phyloP scores from a whole-genome alignment of 2,113 vertebrate genomes.

The Lycaon pictus region DNA sequence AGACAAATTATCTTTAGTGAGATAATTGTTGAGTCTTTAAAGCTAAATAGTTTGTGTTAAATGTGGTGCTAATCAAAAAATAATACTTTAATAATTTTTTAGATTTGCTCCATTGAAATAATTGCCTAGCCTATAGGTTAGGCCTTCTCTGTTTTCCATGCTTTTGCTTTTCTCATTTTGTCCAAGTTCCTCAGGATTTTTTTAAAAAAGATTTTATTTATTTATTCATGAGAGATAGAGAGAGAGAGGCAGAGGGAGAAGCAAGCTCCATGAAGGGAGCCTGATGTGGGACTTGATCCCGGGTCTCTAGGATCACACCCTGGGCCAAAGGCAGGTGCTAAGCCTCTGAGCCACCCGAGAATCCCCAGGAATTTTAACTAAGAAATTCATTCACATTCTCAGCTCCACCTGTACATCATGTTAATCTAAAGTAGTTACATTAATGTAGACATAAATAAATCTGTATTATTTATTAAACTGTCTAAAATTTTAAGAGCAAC shows the following conservation, averaged over 20 bases:
- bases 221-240: too few species aligned
- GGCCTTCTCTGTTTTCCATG: neutral
- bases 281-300: too few species aligned
- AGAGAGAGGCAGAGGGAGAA: too few species aligned
- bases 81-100: neutral
- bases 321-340: too few species aligned
- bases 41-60: neutral
- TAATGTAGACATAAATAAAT: neutral
- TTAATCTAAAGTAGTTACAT: neutral
- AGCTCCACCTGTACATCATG: neutral
- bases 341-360: too few species aligned
- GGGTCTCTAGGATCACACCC: too few species aligned
- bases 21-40: neutral
- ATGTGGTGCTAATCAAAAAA: neutral
- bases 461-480: neutral
- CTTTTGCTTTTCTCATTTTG: neutral
- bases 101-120: neutral
- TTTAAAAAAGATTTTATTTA: too few species aligned
- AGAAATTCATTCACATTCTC: neutral
- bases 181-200: neutral
- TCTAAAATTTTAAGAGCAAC: neutral
- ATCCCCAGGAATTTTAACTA: neutral
- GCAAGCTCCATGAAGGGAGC: too few species aligned
- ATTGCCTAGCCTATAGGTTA: neutral
- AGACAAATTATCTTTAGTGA: neutral